These are phyloP conservation scores for Steinernema scapterisci DNA, from an alignment of 2,888 invertebrate genomes.

Conservation along the genomic window DNA sequence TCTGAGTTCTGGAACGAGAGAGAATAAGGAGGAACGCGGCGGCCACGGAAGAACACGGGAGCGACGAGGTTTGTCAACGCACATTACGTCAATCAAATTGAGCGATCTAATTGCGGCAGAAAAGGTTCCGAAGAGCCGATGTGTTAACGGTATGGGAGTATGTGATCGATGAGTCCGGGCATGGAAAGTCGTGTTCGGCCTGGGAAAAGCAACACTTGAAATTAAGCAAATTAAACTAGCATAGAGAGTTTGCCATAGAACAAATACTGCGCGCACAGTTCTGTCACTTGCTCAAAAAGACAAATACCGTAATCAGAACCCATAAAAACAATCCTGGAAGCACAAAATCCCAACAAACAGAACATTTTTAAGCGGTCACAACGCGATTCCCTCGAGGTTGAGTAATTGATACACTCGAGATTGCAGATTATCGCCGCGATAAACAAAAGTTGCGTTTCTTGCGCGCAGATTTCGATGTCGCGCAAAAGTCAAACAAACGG, in stretches of 20 bases:
- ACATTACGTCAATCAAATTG: slow-evolving; percentile 5
- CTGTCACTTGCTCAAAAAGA: no score
- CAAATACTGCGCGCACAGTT: no score
- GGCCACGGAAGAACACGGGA: not conserved
- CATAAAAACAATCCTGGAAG: no score
- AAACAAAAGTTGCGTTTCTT: not conserved
- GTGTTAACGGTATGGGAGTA: slow-evolving; percentile 23
- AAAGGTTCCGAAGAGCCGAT: not conserved
- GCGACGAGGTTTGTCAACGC: slow-evolving; percentile 3
- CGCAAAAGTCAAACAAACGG: not conserved
- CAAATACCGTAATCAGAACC: no score
- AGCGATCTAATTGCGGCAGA: slow-evolving; percentile 18
- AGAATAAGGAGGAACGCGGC: not conserved
- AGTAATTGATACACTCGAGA: slow-evolving; percentile 9
- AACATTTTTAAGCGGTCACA: no score
- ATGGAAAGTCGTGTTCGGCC: no score
- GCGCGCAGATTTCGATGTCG: not conserved
- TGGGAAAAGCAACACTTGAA: no score
- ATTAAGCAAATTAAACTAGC: no score
- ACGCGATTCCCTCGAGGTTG: not conserved
- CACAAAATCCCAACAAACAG: no score
- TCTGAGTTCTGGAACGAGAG: not conserved
- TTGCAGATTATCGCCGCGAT: not conserved
- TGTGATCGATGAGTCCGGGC: not conserved
- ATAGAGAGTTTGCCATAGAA: no score